Percentiles rank a stretch among this genome's conserved stretches.
These are phyloP conservation scores for Arizona elegans DNA, from an alignment of 2,113 vertebrate genomes.

Conservation along the genomic window DNA sequence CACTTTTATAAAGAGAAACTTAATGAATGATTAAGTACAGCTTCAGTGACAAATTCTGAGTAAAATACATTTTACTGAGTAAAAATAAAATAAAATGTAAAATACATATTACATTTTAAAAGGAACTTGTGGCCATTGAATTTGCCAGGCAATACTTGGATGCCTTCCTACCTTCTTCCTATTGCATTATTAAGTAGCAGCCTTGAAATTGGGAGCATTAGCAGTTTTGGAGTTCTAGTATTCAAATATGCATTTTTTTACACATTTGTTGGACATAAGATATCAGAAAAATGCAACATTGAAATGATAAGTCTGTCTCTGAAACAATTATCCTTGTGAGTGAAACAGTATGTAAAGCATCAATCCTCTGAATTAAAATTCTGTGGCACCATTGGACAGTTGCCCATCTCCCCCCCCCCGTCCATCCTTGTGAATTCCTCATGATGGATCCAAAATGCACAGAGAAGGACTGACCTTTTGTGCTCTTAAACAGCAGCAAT, in stretches of 20 bases:
- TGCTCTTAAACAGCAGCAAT: slow-evolving; percentile 55
- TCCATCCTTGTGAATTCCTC: slow-evolving; percentile 17
- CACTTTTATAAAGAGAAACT: slow-evolving; percentile 46
- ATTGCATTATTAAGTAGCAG: not conserved
- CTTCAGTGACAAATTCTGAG: slow-evolving; percentile 31
- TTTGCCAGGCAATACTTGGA: not conserved
- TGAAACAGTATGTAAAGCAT: not conserved
- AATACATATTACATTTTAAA: not conserved
- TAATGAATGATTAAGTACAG: slow-evolving; percentile 30
- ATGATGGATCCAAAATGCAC: slow-evolving; percentile 29
- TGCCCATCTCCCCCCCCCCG: too few relatives aligned
- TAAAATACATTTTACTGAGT: not conserved
- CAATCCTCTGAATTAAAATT: not conserved
- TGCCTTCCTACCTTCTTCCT: not conserved
- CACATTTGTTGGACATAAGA: not conserved
- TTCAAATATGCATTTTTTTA: not conserved
- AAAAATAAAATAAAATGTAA: too few relatives aligned
- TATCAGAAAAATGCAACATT: not conserved
- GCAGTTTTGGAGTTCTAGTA: not conserved
- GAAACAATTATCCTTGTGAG: not conserved
- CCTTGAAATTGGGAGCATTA: not conserved
- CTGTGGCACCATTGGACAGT: not conserved
- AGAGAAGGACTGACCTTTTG: slow-evolving; percentile 42
- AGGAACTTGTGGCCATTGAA: not conserved
- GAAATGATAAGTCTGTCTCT: not conserved